Conservation (phyloP, 2,113 vertebrate species). For the Echinops telfairi region DNA sequence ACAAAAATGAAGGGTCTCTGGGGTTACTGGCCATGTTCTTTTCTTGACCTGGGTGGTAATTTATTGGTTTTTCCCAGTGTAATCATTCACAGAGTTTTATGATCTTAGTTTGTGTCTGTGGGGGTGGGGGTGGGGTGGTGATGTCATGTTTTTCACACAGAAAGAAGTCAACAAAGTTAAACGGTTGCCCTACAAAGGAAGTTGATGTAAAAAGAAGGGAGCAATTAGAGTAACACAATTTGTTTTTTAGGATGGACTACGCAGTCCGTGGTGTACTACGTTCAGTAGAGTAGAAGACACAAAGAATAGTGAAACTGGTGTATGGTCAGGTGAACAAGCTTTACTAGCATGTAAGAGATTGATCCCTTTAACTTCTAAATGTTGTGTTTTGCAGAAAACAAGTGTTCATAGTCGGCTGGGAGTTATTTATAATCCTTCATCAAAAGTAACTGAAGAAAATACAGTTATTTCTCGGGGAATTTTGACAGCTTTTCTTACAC, state of each 20-base stretch:
- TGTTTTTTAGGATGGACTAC: not conserved
- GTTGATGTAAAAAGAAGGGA: not conserved
- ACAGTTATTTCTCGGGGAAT: constrained; percentile 93
- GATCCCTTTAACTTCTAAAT: constrained; percentile 45
- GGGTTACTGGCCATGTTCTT: not conserved
- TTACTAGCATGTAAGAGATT: not conserved
- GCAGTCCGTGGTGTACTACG: not conserved
- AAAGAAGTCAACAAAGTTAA: not conserved
- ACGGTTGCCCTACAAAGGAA: not conserved
- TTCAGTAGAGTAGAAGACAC: not conserved
- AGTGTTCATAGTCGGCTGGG: constrained; percentile 92
- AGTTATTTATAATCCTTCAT: constrained; percentile 94
- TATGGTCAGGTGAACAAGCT: not conserved
- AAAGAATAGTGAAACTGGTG: not conserved
- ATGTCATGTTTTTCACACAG: not conserved
- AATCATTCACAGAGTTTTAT: not conserved
- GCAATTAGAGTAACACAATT: not conserved
- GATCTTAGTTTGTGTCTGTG: not conserved
- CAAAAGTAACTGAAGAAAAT: constrained; percentile 93
- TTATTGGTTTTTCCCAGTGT: not conserved
- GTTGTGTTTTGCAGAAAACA: constrained; percentile 88
- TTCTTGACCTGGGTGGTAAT: not conserved
- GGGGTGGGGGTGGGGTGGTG: not conserved
- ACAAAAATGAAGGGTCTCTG: not conserved
- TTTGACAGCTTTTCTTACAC: constrained; percentile 94